Evolutionary conservation across 2,888 invertebrate species (phyloP).

Genomic region (Parnassius smintheus): DNA sequence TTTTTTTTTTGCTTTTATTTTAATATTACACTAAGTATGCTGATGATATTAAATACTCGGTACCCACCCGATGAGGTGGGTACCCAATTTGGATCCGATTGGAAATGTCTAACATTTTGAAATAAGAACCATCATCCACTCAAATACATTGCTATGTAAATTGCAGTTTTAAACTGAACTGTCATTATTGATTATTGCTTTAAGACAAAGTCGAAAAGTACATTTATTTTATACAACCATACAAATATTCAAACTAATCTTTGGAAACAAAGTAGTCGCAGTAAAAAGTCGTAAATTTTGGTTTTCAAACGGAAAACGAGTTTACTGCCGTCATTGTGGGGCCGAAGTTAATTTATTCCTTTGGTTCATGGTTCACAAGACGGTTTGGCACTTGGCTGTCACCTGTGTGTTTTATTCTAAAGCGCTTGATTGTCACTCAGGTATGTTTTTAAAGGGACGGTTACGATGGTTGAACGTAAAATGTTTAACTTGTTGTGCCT

Average conservation of each 20-base stretch:
- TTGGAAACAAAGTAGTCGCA: conserved; percentile 38
- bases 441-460: conserved; percentile 26
- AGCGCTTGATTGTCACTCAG: conserved; percentile 37
- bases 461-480: conserved; percentile 43
- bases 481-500: conserved; percentile 41
- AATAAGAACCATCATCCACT: no score
- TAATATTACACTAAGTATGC: no score
- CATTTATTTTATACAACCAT: background rate
- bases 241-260: conserved; percentile 25
- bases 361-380: conserved; percentile 29
- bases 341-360: conserved; percentile 65
- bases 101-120: no score
- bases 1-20: no score
- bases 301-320: conserved; percentile 62
- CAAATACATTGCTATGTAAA: no score
- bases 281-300: conserved; percentile 47
- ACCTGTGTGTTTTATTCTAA: conserved; percentile 41
- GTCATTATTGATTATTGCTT: no score
- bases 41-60: no score
- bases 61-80: no score
- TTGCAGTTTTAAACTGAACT: no score
- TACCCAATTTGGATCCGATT: no score
- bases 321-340: conserved; percentile 58
- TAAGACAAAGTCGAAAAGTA: no score
- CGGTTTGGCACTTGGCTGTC: conserved; percentile 37